Percentiles rank a stretch among this genome's conserved stretches.
These are phyloP conservation scores for Zaprionus ghesquierei DNA, from an alignment of 1,140 invertebrate genomes.

Conservation along the genomic window DNA sequence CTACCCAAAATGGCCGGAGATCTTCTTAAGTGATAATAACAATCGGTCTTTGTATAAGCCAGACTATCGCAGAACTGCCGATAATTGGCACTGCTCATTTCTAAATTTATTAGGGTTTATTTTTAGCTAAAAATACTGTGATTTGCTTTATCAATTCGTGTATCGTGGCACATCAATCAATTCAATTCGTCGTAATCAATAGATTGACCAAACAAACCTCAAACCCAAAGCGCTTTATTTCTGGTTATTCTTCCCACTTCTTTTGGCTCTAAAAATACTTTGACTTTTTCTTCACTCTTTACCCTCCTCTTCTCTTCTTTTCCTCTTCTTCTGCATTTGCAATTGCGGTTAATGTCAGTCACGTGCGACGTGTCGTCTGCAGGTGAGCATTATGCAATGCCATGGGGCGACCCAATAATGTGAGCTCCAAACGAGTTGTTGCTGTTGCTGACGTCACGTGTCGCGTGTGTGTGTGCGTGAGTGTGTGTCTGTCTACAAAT, in stretches of 20 bases:
- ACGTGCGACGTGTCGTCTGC: slow-evolving; percentile 47
- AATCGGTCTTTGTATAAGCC: background rate
- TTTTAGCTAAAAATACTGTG: slow-evolving; percentile 20
- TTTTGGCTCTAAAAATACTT: background rate
- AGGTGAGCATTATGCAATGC: slow-evolving; percentile 40
- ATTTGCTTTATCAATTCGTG: slow-evolving; percentile 11
- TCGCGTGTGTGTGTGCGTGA: background rate
- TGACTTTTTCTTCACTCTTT: background rate
- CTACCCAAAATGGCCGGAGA: background rate
- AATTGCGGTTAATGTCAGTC: slow-evolving; percentile 57
- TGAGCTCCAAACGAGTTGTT: slow-evolving; percentile 26
- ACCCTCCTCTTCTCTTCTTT: background rate
- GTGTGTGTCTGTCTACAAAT: slow-evolving; percentile 30
- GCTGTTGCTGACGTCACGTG: slow-evolving; percentile 23
- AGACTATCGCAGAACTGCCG: background rate
- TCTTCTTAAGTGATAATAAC: background rate
- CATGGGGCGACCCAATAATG: background rate
- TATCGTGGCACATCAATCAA: slow-evolving; percentile 8
- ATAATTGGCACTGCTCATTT: slow-evolving; percentile 3
- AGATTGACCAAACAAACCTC: slow-evolving; percentile 40
- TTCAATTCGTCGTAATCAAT: slow-evolving; percentile 23
- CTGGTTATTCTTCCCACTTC: background rate
- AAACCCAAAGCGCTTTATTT: background rate
- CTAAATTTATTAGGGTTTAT: slow-evolving; percentile 29
- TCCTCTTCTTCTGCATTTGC: background rate